Evolutionary conservation across 1,140 invertebrate species (phyloP), one percentile per base, ranked within the genome.

Genomic region (Thaumatotibia leucotreta): DNA sequence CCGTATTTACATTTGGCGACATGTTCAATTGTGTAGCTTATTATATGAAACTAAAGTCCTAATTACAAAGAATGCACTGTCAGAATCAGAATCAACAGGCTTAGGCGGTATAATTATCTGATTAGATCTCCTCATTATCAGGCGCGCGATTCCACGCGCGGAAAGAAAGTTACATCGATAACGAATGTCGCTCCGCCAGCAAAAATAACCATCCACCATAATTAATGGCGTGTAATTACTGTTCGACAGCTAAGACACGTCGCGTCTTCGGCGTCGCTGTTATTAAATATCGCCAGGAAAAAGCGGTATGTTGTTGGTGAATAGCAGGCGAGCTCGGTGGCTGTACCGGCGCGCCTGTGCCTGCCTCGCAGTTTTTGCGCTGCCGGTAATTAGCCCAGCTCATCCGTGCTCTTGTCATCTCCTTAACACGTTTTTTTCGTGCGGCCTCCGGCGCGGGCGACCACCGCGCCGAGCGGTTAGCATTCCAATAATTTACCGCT

Each of bases 401-500:
- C 86, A 84, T 90, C 80, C 78, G 78, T 74, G 79, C 67, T 77
- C 72, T 83, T 83, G 82, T 86, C 86, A 84, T 87, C 83, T 84
- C 72, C 74, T 68, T 86, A 66, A 87, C 87, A 88, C 83, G 77
- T 84, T 87, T 88, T 88, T 86, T 81, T 65, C 63, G 61, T 63
- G 63, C 35, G 71, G 67, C 75, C 74, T 73, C 69, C 72, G 72
- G 67, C 70, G 75, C 79, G 75, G 86, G 88, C 84, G 84, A 90
- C 86, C 86, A 78, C 79, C 82, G 63, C 70, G 70, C 72, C 52
- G 66, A 66, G 58, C 75, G 70, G 76, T 76, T 77, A 79, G 79
- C 79, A 88, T 88, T 84, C 83, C 77, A 82, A 90, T 89, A 89
- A 88, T 88, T 89, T 90, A 90, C 86, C 88, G 86, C 88, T 90